A percentile compares a stretch with the other conserved stretches of the same genome.
Conservation (phyloP, 2,888 invertebrate genomes). For the Quadriops clusia region DNA sequence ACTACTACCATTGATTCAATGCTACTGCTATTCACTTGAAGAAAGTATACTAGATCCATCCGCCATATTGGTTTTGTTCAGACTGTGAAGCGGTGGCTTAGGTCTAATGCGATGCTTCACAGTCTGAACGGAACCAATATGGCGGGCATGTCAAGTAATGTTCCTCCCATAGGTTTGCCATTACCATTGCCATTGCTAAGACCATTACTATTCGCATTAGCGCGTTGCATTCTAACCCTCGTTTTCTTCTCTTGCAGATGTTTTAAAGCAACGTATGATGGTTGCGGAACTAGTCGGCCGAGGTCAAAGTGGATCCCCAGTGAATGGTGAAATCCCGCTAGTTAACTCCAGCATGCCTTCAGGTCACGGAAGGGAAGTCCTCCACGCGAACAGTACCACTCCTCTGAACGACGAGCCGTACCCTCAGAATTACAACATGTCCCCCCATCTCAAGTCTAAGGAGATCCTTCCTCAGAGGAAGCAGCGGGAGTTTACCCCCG, state of each 20-base stretch:
- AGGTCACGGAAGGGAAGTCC: slow-evolving; percentile 33
- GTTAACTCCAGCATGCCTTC: slow-evolving; percentile 45
- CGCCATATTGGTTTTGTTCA: too few relatives aligned
- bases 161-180: too few relatives aligned
- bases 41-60: too few relatives aligned
- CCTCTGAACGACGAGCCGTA: slow-evolving; percentile 30
- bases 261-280: slow-evolving; percentile 60
- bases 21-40: too few relatives aligned
- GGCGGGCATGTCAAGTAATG: too few relatives aligned
- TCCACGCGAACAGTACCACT: slow-evolving; percentile 32
- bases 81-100: too few relatives aligned
- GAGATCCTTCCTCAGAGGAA: slow-evolving; percentile 84
- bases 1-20: too few relatives aligned
- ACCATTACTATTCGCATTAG: too few relatives aligned
- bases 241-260: slow-evolving; percentile 27
- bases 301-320: slow-evolving; percentile 57
- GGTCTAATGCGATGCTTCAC: too few relatives aligned
- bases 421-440: slow-evolving; percentile 40
- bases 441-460: slow-evolving; percentile 49
- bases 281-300: slow-evolving; percentile 77
- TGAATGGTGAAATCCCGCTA: slow-evolving; percentile 55
- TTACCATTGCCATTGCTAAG: too few relatives aligned
- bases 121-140: too few relatives aligned
- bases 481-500: slow-evolving; percentile 92
- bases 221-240: too few relatives aligned